Percentiles rank a stretch among this genome's conserved stretches.
phyloP scores from a whole-genome alignment of 2,888 invertebrate genomes.

The Drosophila suboccidentalis region DNA sequence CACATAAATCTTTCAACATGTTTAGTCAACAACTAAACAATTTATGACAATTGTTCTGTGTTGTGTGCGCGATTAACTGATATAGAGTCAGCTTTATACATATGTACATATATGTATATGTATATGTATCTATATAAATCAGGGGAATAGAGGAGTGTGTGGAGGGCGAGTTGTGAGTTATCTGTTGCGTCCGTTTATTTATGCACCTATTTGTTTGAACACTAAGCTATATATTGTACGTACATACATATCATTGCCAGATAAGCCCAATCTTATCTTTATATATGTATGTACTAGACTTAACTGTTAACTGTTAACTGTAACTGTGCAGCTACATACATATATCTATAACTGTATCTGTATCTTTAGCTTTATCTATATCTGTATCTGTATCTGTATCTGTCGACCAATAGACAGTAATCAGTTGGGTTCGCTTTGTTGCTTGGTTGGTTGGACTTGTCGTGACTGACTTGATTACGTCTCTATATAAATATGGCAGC shows the following conservation, averaged over 20 bases:
- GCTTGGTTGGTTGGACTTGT: constrained; percentile 50
- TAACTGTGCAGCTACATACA: constrained; percentile 19
- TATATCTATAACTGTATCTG: constrained; percentile 13
- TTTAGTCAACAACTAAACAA: constrained; percentile 82
- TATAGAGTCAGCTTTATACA: constrained; percentile 36
- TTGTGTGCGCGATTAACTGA: constrained; percentile 71
- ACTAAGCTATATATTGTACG: constrained; percentile 60
- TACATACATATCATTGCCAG: constrained; percentile 44
- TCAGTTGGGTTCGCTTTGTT: constrained; percentile 46
- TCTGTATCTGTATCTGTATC: constrained; percentile 8
- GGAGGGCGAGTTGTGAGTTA: constrained; percentile 42
- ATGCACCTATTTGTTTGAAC: constrained; percentile 82
- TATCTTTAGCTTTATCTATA: constrained; percentile 11
- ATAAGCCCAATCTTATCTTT: constrained; percentile 68
- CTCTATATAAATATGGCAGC: constrained; percentile 82
- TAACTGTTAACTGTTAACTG: constrained; percentile 40
- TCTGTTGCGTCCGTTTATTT: constrained; percentile 67
- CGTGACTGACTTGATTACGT: constrained; percentile 79
- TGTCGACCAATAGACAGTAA: constrained; percentile 70
- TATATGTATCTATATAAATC: constrained; percentile 43
- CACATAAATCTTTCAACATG: constrained; percentile 82
- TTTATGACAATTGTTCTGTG: constrained; percentile 64
- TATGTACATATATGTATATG: constrained; percentile 16
- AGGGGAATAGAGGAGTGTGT: not conserved
- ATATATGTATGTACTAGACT: constrained; percentile 37